Evolutionary conservation across 2,113 vertebrate species (phyloP), one percentile per base, ranked within the genome.

Genomic region (Notarius quadriscutis): DNA sequence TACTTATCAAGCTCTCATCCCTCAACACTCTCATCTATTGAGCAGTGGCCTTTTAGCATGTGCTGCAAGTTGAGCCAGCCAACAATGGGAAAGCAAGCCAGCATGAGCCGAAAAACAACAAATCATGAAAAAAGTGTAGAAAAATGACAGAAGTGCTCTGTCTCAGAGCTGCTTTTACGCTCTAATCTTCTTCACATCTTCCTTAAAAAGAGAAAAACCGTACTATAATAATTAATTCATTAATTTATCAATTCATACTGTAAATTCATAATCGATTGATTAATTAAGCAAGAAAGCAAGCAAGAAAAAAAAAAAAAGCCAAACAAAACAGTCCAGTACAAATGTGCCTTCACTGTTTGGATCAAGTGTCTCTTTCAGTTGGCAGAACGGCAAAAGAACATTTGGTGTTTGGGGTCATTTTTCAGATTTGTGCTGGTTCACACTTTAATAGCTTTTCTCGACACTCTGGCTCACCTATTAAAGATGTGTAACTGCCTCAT

Each of bases 1-100:
- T 89, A 91, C 93, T 92, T 91, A 90, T 89, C 90, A 79, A 86
- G 89, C 90, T 87, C 88, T 90, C 88, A 87, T 92, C 91, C 88
- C 91, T 91, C 12, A 10, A 25, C 27, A 63, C 20, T 85, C 48
- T 69, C 62, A 53, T 86, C 69, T 89, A 85, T 87, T 90, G 89
- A 91, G 86, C 88, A 58, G 81, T 48, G 63, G 78, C 20, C 83
- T 86, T 84, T 85, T 83, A 89, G 89, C 89, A 91, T 93, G 92
- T 89, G 81, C 85, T 67, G 82, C 79, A 84, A 89, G 87, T 80
- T 82, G 88, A 86, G 78, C 85, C 83, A 80, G 87, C 88, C 86
- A 89, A 87, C 91, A 91, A 91, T 85, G 85, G 75, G 41, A 81
- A 78, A 58, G 34, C 50, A 53, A 80, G 51, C 22, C 51, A 25